Conservation (phyloP, 2,888 invertebrate genomes). For the Apotomis turbidana region DNA sequence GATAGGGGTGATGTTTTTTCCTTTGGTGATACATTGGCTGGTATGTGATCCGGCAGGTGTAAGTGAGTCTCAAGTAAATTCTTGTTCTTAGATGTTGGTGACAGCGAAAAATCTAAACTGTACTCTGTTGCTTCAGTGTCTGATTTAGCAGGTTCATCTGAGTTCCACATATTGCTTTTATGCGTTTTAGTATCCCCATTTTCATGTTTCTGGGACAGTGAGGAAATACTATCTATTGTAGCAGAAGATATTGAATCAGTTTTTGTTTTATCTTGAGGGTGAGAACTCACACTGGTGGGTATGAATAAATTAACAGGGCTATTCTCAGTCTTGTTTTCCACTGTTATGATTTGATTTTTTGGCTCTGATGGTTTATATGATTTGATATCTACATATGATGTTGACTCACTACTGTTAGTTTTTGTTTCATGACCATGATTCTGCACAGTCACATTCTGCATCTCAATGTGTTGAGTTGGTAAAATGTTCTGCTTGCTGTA, state of each 20-base stretch:
- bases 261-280: slow-evolving; percentile 46
- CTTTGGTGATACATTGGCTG: slow-evolving; percentile 50
- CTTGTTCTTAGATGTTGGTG: slow-evolving; percentile 57
- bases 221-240: slow-evolving; percentile 58
- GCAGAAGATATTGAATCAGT: slow-evolving; percentile 53
- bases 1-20: slow-evolving; percentile 54
- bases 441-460: slow-evolving; percentile 23
- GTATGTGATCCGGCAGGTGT: slow-evolving; percentile 45
- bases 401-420: slow-evolving; percentile 70
- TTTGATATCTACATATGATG: slow-evolving; percentile 74
- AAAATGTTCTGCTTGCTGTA: slow-evolving; percentile 42
- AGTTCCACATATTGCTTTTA: slow-evolving; percentile 50
- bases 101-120: slow-evolving; percentile 71
- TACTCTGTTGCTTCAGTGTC: slow-evolving; percentile 68
- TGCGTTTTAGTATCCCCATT: slow-evolving; percentile 49
- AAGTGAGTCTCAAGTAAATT: slow-evolving; percentile 47
- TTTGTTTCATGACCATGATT: slow-evolving; percentile 56
- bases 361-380: slow-evolving; percentile 66
- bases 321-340: slow-evolving; percentile 42
- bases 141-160: slow-evolving; percentile 56
- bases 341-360: slow-evolving; percentile 60
- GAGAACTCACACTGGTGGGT: slow-evolving; percentile 16
- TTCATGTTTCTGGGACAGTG: slow-evolving; percentile 54
- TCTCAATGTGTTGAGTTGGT: slow-evolving; percentile 15
- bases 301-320: not conserved